Base-by-base conservation (phyloP, 2,888 invertebrate genomes). In the Melieria picta region DNA sequence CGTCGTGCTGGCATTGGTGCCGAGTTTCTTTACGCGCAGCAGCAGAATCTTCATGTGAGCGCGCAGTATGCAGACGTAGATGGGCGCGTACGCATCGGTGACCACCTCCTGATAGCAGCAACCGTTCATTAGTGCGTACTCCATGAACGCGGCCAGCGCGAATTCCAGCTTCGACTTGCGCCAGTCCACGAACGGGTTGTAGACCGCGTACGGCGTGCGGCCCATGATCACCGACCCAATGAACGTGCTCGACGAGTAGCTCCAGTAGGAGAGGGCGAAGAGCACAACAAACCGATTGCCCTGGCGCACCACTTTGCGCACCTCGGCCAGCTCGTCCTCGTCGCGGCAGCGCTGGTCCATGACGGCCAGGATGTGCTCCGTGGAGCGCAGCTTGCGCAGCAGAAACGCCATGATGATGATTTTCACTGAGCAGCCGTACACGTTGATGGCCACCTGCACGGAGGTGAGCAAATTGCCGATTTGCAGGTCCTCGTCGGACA, bases 381-480 rank as follows among this genome's bases (percentile, higher is more conserved):
- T 67, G 1, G 69, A 64, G 4, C 71, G 67, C 42, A 79, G 65
- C 43, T 73, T 60, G 0, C 68, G 72, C 47, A 77, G 56, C 43
- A 76, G 58, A 46, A 72, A 76, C 3, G 74, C 56, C 63, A 78
- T 72, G 4, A 75, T 65, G 5, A 72, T 9, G 7, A 77, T 60
- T 72, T 79, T 79, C 4, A 69, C 56, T 3, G 76, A 63, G 48
- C 73, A 76, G 1, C 77, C 78, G 5, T 66, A 61, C 2, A 77
- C 75, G 73, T 79, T 76, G 30, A 79, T 75, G 64, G 72, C 74
- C 7, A 73, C 77, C 52, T 79, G 79, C 42, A 79, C 60, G 3
- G 77, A 77, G 3, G 75, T 76, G 4, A 79, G 64, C 4, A 77
- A 56, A 43, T 68, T 74, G 13, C 74, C 76, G 5, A 78, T 75